Conservation (phyloP, 2,797 vertebrate genomes). For the Coluber constrictor region DNA sequence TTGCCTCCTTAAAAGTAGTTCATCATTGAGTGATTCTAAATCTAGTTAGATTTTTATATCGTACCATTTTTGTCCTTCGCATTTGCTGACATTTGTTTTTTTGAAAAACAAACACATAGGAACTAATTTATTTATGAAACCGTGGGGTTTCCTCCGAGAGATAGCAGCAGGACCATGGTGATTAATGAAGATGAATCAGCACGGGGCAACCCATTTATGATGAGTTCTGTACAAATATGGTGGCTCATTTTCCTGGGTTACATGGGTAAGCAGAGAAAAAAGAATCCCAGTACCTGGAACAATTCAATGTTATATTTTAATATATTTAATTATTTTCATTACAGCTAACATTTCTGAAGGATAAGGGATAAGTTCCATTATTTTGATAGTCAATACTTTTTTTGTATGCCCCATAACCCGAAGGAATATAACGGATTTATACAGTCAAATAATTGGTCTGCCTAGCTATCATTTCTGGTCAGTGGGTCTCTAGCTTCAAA, state of each 20-base stretch:
- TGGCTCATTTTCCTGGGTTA: conserved; percentile 29
- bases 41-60: not conserved
- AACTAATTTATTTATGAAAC: conserved; percentile 46
- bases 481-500: too few species aligned
- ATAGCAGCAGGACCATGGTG: conserved; percentile 20
- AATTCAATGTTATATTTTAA: not conserved
- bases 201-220: conserved; percentile 7
- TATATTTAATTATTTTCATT: not conserved
- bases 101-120: not conserved
- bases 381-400: not conserved
- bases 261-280: not conserved
- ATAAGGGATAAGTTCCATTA: not conserved
- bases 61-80: conserved; percentile 7
- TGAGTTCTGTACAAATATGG: not conserved
- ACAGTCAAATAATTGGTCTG: not conserved
- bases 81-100: conserved; percentile 31
- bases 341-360: not conserved
- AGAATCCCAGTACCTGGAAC: not conserved
- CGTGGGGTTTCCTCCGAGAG: conserved; percentile 20
- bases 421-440: not conserved
- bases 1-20: not conserved
- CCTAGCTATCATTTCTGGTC: not conserved
- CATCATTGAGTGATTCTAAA: not conserved
- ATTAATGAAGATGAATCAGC: conserved; percentile 47
- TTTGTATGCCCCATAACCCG: not conserved